phyloP scores from a whole-genome alignment of 1,140 invertebrate species.

The Scaptomyza hsui region DNA sequence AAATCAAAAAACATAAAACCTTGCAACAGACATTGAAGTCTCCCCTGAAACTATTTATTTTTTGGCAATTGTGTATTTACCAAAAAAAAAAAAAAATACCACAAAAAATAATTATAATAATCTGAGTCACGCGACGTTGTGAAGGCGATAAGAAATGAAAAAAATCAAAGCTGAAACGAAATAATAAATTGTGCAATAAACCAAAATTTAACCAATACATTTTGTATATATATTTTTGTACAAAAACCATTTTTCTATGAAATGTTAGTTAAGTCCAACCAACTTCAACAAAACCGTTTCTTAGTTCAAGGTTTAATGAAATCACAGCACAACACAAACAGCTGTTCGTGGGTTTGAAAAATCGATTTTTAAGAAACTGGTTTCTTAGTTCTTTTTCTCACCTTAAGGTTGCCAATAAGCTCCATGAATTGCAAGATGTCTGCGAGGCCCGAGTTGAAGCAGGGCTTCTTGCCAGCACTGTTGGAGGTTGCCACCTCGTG shows the following conservation, averaged over 20 bases:
- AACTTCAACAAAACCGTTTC: no score
- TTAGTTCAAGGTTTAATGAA: neutral
- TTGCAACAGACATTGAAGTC: slow-evolving; percentile 26
- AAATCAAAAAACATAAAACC: slow-evolving; percentile 23
- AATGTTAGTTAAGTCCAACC: no score
- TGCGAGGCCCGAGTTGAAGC: slow-evolving; percentile 72
- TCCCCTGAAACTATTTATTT: no score
- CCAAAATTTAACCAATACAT: no score
- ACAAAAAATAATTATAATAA: slow-evolving; percentile 32
- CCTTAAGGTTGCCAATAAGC: slow-evolving; percentile 81
- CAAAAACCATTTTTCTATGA: no score
- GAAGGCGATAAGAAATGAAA: slow-evolving; percentile 20
- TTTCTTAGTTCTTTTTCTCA: slow-evolving; percentile 39
- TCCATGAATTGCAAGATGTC: slow-evolving; percentile 82
- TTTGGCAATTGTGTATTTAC: slow-evolving; percentile 9
- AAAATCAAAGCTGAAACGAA: neutral
- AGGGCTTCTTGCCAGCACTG: slow-evolving; percentile 67
- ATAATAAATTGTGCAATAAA: neutral
- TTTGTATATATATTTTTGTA: no score
- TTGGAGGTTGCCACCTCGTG: slow-evolving; percentile 57
- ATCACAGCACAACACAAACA: neutral
- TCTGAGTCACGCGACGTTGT: slow-evolving; percentile 48
- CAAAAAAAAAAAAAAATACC: slow-evolving; percentile 3
- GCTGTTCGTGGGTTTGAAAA: neutral
- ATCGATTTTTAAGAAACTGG: slow-evolving; percentile 3